phyloP scores from a whole-genome alignment of 2,888 invertebrate species.

The Drosophila prostipennis region DNA sequence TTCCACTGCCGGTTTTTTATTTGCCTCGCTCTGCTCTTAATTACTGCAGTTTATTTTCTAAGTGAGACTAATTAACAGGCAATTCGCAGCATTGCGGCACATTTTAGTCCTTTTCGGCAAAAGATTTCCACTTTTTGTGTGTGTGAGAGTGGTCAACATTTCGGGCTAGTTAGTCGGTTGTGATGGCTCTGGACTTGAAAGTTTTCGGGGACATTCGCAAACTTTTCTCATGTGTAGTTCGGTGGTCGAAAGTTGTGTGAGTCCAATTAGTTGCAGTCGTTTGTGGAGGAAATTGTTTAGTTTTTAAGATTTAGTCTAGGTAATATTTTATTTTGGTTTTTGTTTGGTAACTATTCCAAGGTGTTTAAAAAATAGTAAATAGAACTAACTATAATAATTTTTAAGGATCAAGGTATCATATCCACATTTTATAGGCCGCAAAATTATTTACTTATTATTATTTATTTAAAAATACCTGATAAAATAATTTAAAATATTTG shows the following conservation, averaged over 20 bases:
- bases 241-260: constrained; percentile 8
- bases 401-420: too few relatives aligned
- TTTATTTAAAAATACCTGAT: too few relatives aligned
- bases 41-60: constrained; percentile 84
- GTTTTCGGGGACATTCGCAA: constrained; percentile 38
- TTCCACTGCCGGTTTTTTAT: constrained; percentile 33
- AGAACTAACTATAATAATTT: too few relatives aligned
- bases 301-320: background rate
- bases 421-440: too few relatives aligned
- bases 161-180: constrained; percentile 67
- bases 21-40: constrained; percentile 75
- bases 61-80: constrained; percentile 84
- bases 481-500: too few relatives aligned
- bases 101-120: constrained; percentile 25
- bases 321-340: background rate
- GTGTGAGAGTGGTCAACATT: constrained; percentile 59
- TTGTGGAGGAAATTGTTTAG: background rate
- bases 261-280: constrained; percentile 25
- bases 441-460: too few relatives aligned
- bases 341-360: background rate
- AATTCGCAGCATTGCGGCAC: constrained; percentile 77
- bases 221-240: constrained; percentile 26
- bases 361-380: too few relatives aligned
- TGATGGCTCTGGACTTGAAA: constrained; percentile 36
- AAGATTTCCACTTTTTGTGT: constrained; percentile 39